Evolutionary conservation across 2,797 vertebrate species (phyloP).

Genomic region (Oryzias dopingdopingensis): DNA sequence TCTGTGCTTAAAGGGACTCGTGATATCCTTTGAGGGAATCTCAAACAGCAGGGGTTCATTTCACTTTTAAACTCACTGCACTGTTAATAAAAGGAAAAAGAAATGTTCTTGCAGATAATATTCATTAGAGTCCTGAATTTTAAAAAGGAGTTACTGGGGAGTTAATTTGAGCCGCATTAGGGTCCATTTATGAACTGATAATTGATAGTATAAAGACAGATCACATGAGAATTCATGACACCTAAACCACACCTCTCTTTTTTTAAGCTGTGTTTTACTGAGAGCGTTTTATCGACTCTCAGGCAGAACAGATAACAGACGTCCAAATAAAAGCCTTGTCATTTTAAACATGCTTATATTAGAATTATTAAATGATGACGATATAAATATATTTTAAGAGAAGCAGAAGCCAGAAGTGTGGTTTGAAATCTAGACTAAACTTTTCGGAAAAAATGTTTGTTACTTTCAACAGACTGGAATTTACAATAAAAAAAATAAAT

Average conservation of each 20-base stretch:
- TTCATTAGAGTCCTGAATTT: constrained; percentile 49
- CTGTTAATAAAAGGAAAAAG: constrained; percentile 87
- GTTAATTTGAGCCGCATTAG: constrained; percentile 88
- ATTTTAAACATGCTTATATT: constrained; percentile 8
- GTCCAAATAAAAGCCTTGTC: constrained; percentile 11
- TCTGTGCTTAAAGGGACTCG: constrained; percentile 92
- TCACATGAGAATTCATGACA: constrained; percentile 39
- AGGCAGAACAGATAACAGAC: constrained; percentile 12
- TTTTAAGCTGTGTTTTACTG: constrained; percentile 25
- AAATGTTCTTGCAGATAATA: constrained; percentile 73
- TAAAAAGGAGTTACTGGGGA: constrained; percentile 80
- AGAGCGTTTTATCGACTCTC: constrained; percentile 23
- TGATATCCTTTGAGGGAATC: constrained; percentile 88
- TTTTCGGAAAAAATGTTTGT: too few species aligned
- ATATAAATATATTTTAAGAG: too few species aligned
- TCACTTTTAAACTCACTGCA: constrained; percentile 90
- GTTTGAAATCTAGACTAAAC: too few species aligned
- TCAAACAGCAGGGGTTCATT: constrained; percentile 84
- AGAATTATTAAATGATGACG: too few species aligned
- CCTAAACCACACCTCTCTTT: constrained; percentile 20
- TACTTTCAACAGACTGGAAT: too few species aligned
- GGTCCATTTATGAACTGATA: constrained; percentile 78
- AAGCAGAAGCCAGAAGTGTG: too few species aligned
- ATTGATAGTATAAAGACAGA: constrained; percentile 84
- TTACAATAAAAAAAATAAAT: too few species aligned